Evolutionary conservation across 2,888 invertebrate genomes (phyloP), one percentile per base, ranked within the genome.

Genomic region (Balanococcus diminutus): DNA sequence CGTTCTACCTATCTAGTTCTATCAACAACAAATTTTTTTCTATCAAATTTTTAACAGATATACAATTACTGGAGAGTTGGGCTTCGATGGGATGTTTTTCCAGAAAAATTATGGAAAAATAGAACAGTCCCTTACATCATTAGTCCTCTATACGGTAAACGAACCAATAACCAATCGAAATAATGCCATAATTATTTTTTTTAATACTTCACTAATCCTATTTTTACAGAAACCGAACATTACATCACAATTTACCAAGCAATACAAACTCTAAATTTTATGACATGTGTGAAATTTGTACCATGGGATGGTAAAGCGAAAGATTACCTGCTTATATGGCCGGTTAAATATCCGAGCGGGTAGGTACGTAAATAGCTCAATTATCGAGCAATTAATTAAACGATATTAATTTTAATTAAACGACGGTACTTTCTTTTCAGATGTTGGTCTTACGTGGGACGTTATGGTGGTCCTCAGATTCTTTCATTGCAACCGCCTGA

Each of bases 391-490:
- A 36, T 19, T 16, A 36, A 1, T n/a, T 67, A 79, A 2, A 14
- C 4, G 14, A 16, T 25, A 6, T n/a, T 25, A 28, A 28, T 5
- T 67, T 22, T 56, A 0, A 31, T 2, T n/a, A 31, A 28, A 19
- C 22, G 5, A 79, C 36, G 11, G 72, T 25, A 19, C n/a, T 61
- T 81, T 61, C 86, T 86, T 87, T 86, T n/a, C n/a, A 91, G 95
- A 16, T 95, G 95, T 89, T 95, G 94, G 92, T 95, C 95, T 0
- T 94, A 93, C 88, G 94, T 95, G 2, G 95, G 95, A 0, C 91
- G 92, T 88, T 92, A 92, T 67, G 95, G 95, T 0, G 95, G 95
- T 0, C 92, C 93, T 14, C 95, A 96, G 90, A 92, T 94, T 2
- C 91, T 96, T 0, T 93, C 94, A 0, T 90, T 96, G 67, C 93